A percentile compares a stretch with the other conserved stretches of the same genome.
Evolutionary conservation across 1,140 invertebrate genomes (phyloP).

Genomic region (Pinna nobilis): DNA sequence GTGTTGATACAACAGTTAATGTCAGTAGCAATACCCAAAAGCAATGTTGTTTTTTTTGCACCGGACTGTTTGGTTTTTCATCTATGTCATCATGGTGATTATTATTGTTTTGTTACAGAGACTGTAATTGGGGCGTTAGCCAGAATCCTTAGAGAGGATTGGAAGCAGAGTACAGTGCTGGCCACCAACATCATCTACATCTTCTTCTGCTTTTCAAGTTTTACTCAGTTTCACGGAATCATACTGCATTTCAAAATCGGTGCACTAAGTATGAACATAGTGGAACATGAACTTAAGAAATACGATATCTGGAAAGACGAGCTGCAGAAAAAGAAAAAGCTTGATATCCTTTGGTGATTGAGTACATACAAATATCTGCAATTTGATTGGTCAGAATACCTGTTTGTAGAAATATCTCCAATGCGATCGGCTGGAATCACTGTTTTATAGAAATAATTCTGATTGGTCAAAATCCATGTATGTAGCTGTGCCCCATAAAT

Average conservation of each 20-base stretch:
- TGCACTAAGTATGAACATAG: conserved; percentile 95
- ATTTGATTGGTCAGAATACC: too few species aligned
- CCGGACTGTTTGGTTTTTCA: not conserved
- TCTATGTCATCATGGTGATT: too few species aligned
- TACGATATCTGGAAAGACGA: conserved; percentile 96
- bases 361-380: too few species aligned
- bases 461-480: too few species aligned
- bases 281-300: conserved; percentile 94
- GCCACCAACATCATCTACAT: conserved; percentile 97
- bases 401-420: too few species aligned
- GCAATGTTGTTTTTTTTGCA: too few species aligned
- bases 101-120: conserved; percentile 79
- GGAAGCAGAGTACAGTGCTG: conserved; percentile 95
- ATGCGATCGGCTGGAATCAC: too few species aligned
- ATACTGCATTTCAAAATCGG: conserved; percentile 92
- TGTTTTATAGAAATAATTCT: too few species aligned
- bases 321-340: conserved; percentile 81
- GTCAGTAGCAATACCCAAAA: too few species aligned
- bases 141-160: conserved; percentile 96
- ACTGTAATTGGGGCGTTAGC: conserved; percentile 96
- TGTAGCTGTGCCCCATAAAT: too few species aligned
- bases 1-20: too few species aligned
- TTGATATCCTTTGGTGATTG: conserved; percentile 70
- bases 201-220: conserved; percentile 98
- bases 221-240: conserved; percentile 94